A percentile compares a stretch with the other conserved stretches of the same genome.
Evolutionary conservation across 2,113 vertebrate genomes (phyloP).

Genomic region (Progne subis): DNA sequence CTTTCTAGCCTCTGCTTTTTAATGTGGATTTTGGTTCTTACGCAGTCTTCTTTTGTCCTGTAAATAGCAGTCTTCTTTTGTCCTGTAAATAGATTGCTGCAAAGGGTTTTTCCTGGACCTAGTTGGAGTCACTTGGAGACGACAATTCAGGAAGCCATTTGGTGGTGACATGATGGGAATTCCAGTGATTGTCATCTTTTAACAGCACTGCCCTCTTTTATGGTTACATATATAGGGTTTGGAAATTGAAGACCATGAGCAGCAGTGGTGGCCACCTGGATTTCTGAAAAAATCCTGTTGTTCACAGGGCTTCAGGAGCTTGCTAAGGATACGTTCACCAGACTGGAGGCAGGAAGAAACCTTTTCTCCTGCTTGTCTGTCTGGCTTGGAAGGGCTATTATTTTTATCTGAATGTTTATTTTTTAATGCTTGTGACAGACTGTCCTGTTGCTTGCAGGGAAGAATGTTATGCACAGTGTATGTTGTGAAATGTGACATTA

Average conservation of each 20-base stretch:
- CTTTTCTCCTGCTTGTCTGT: neutral
- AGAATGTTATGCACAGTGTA: neutral
- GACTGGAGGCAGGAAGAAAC: neutral
- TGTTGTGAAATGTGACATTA: slow-evolving; percentile 2
- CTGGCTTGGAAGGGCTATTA: neutral
- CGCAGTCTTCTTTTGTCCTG: neutral
- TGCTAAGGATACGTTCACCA: rapidly evolving
- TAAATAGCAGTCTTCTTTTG: neutral
- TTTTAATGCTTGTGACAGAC: slow-evolving; percentile 22
- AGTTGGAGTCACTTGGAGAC: neutral
- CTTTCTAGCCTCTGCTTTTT: neutral
- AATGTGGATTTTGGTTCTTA: neutral
- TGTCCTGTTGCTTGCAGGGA: slow-evolving; percentile 21
- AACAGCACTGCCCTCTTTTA: neutral
- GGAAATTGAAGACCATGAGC: neutral
- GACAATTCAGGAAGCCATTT: rapidly evolving
- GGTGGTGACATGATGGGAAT: neutral
- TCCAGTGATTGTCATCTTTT: neutral
- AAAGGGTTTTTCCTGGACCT: neutral
- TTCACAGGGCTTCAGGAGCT: neutral
- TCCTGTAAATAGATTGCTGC: neutral
- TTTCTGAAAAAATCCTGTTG: neutral
- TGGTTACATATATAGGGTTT: neutral
- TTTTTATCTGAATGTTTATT: slow-evolving; percentile 13
- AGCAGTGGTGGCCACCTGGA: neutral